phyloP scores from a whole-genome alignment of 2,888 invertebrate species.

The Aphrophora alni region DNA sequence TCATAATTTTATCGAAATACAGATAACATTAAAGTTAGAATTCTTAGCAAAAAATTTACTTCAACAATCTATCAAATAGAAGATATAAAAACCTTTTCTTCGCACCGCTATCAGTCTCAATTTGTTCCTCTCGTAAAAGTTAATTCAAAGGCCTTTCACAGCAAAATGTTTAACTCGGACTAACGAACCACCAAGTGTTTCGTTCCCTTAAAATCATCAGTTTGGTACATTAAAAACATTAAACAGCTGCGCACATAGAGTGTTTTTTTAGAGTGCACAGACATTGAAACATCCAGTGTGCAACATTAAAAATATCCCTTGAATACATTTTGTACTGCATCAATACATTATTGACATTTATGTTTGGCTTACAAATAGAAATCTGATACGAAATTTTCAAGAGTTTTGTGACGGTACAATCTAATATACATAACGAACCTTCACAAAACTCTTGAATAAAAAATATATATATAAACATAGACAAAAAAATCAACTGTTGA shows the following conservation, averaged over 20 bases:
- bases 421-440: not conserved
- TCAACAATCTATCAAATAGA: slow-evolving; percentile 37
- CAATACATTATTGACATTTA: slow-evolving; percentile 2
- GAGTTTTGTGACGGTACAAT: not conserved
- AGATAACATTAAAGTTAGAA: slow-evolving; percentile 37
- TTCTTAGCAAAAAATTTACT: slow-evolving; percentile 35
- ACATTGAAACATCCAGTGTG: not conserved
- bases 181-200: not conserved
- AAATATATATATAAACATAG: not conserved
- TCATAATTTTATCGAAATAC: slow-evolving; percentile 17
- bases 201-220: not conserved
- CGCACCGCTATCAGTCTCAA: slow-evolving; percentile 35
- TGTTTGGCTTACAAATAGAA: not conserved
- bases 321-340: slow-evolving; percentile 6
- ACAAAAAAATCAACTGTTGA: not conserved
- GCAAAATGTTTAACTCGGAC: slow-evolving; percentile 15
- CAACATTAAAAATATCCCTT: slow-evolving; percentile 9
- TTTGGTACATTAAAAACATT: slow-evolving; percentile 4
- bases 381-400: not conserved
- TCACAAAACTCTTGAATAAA: not conserved
- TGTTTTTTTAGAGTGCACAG: not conserved
- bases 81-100: slow-evolving; percentile 32
- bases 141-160: slow-evolving; percentile 37
- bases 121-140: slow-evolving; percentile 33
- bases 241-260: not conserved